phyloP scores from a whole-genome alignment of 2,797 vertebrate genomes.

The Threskiornis aethiopicus region DNA sequence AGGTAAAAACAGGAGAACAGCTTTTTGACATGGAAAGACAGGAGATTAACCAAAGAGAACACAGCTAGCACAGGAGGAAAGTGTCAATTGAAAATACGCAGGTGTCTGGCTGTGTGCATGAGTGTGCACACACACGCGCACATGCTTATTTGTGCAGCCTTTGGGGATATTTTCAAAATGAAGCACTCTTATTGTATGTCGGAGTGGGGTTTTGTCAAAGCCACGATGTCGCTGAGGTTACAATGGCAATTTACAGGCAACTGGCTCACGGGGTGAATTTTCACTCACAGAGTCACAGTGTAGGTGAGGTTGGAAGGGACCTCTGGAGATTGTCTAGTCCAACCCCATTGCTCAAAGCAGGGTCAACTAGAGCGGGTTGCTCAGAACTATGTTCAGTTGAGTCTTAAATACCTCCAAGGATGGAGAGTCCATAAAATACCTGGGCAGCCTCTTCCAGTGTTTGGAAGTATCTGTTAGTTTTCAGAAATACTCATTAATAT shows the following conservation, averaged over 20 bases:
- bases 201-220: not conserved
- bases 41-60: not conserved
- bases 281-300: not conserved
- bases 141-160: not conserved
- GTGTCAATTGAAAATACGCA: not conserved
- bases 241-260: not conserved
- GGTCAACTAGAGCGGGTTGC: not conserved
- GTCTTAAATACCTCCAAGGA: not conserved
- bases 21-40: not conserved
- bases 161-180: not conserved
- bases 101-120: rapidly evolving
- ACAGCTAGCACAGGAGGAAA: not conserved
- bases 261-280: not conserved
- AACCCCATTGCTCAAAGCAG: not conserved
- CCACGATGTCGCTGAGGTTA: not conserved
- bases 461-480: not conserved
- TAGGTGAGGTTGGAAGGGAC: not conserved
- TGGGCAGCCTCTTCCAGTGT: not conserved
- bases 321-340: not conserved
- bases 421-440: not conserved
- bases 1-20: not conserved
- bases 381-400: not conserved
- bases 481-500: not conserved
- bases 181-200: not conserved
- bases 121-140: not conserved